Percentiles rank a stretch among this genome's conserved stretches.
Conservation (phyloP, 1,140 invertebrate species). For the Formica selysi region DNA sequence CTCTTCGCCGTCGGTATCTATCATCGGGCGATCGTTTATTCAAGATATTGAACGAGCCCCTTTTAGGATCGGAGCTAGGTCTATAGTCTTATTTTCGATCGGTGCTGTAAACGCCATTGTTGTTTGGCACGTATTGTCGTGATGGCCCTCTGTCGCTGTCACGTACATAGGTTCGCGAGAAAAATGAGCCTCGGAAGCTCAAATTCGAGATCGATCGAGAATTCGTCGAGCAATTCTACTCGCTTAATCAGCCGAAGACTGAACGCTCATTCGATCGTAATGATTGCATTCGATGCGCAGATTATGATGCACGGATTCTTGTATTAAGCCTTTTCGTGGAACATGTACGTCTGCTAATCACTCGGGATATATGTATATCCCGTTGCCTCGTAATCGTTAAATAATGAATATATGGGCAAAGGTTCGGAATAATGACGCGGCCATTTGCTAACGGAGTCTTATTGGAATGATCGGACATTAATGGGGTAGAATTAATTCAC, state of each 20-base stretch:
- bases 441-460: constrained; percentile 26
- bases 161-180: neutral
- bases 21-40: constrained; percentile 65
- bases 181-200: neutral
- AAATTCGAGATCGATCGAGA: neutral
- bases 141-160: neutral
- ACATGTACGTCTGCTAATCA: constrained; percentile 30
- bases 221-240: neutral
- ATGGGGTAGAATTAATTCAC: constrained; percentile 39
- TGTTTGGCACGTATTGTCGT: neutral
- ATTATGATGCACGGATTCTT: neutral
- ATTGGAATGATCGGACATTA: constrained; percentile 17
- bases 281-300: neutral
- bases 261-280: neutral
- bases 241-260: constrained; percentile 6
- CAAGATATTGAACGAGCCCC: constrained; percentile 47
- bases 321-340: constrained; percentile 1
- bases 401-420: constrained; percentile 23
- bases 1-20: constrained; percentile 61
- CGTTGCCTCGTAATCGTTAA: constrained; percentile 32
- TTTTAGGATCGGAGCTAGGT: neutral
- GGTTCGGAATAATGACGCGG: constrained; percentile 15
- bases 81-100: neutral
- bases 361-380: neutral
- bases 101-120: neutral